Evolutionary conservation across 2,113 vertebrate species (phyloP).

Genomic region (Hyaena hyaena): DNA sequence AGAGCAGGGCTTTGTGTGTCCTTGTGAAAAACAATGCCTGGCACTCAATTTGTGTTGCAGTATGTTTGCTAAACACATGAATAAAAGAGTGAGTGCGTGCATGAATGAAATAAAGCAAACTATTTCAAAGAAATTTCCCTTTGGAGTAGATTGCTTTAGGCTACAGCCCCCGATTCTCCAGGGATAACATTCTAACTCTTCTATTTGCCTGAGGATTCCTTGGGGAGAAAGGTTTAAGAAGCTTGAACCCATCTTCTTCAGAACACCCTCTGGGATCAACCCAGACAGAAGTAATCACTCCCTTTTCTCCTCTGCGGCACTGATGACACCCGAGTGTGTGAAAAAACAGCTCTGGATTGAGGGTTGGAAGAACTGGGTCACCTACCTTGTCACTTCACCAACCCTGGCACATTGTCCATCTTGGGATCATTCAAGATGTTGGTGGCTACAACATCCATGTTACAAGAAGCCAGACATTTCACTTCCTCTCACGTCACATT

Average conservation of each 20-base stretch:
- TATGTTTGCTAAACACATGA: not conserved
- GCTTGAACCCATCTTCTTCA: not conserved
- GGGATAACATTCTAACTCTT: not conserved
- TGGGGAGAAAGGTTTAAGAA: not conserved
- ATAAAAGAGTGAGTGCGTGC: not conserved
- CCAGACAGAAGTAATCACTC: not conserved
- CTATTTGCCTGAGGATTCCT: not conserved
- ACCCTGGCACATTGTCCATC: no score
- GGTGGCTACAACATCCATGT: not conserved
- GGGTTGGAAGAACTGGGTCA: not conserved
- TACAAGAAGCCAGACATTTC: not conserved
- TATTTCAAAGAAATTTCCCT: not conserved
- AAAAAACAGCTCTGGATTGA: not conserved
- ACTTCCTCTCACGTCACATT: not conserved
- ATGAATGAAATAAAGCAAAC: slow-evolving; percentile 9
- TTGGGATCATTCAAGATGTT: not conserved
- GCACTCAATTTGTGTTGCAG: not conserved
- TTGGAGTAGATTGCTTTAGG: not conserved
- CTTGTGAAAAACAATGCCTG: not conserved
- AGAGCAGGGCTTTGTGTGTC: not conserved
- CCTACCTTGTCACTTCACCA: no score
- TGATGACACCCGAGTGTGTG: not conserved
- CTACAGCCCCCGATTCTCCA: not conserved
- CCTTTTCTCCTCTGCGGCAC: not conserved
- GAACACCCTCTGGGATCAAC: not conserved